Evolutionary conservation across 2,797 vertebrate genomes (phyloP).

Genomic region (Glossophaga mutica): DNA sequence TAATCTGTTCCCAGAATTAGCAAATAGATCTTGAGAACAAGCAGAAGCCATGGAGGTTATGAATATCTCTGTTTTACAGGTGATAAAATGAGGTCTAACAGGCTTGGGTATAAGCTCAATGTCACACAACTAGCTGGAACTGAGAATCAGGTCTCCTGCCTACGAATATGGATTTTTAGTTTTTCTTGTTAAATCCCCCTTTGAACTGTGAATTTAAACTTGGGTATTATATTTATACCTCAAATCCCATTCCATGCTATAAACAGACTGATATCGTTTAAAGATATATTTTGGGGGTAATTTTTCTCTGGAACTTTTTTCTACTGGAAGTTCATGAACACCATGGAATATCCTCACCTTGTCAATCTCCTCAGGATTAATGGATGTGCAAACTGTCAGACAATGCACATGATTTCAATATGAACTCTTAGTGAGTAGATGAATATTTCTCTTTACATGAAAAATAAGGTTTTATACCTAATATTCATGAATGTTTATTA

Average conservation of each 20-base stretch:
- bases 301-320: slow-evolving; percentile 19
- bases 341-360: slow-evolving; percentile 12
- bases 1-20: neutral
- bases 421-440: neutral
- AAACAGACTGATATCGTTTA: slow-evolving; percentile 1
- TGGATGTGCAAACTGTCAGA: slow-evolving; percentile 20
- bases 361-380: slow-evolving; percentile 48
- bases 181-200: slow-evolving; percentile 9
- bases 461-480: slow-evolving; percentile 3
- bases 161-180: neutral
- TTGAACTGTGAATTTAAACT: slow-evolving; percentile 4
- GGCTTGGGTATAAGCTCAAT: neutral
- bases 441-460: neutral
- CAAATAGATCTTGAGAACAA: slow-evolving; percentile 17
- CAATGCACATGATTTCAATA: slow-evolving; percentile 3
- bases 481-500: neutral
- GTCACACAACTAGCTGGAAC: neutral
- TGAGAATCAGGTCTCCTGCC: neutral
- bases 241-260: neutral
- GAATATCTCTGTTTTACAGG: neutral
- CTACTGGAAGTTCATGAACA: neutral
- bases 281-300: neutral
- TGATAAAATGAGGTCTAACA: neutral
- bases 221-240: neutral
- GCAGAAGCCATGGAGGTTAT: neutral